Evolutionary conservation across 2,888 invertebrate genomes (phyloP), one percentile per base, ranked within the genome.

Genomic region (Monochamus alternatus): DNA sequence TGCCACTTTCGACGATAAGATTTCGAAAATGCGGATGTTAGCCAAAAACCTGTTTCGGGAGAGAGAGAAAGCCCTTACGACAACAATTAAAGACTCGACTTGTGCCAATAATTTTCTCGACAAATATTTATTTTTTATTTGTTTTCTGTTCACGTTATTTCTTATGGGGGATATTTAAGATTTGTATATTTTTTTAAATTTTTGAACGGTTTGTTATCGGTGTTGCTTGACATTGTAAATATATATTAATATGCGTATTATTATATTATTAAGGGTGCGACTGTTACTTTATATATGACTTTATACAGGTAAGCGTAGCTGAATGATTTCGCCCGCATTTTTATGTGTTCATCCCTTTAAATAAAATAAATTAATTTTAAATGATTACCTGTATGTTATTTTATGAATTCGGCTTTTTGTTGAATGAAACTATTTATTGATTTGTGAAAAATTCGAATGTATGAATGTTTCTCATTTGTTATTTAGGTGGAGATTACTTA

Each of bases 1-100:
- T 77, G 92, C 92, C 22, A 87, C 90, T 69, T 92, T 90, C 83
- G 89, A 89, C 78, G 88, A 89, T 81, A 89, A 89, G 80, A 89
- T 89, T 84, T 88, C 89, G 68, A 88, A 88, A 79, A 89, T 90
- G 87, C 86, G 89, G 38, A 88, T 88, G 87, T 80, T 87, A 62
- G 89, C 89, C 22, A 89, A 89, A 81, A 88, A 89, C 78, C 81
- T 89, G 47, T 89, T 88, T 81, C 84, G 87, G 43, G 89, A 89
- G 80, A 82, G 87, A 72, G 89, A 89, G 76, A 89, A 89, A 80
- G 89, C 89, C 0, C 84, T 89, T 58, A 88, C 88, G n/a, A 88
- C 89, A 5, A 85, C 87, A 14, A 87, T 88, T 69, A 88, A 87
- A 80, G 86, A 86, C 80, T 80, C 84, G 7, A 85, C 83, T 79